These are phyloP conservation scores for Drosophila paracracens DNA, from an alignment of 2,888 invertebrate genomes.

Conservation along the genomic window DNA sequence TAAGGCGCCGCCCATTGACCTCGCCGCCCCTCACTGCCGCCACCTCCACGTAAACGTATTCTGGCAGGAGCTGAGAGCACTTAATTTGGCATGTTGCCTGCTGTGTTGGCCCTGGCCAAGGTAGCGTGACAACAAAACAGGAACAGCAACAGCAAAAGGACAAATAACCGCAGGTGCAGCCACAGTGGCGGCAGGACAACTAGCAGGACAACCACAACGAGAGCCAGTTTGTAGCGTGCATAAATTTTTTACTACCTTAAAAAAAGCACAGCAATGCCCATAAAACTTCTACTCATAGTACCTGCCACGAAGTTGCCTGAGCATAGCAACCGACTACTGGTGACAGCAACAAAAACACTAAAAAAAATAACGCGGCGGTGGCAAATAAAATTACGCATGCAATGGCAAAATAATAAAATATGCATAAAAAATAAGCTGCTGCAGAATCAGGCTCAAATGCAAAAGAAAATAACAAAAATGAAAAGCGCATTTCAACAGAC, in stretches of 20 bases:
- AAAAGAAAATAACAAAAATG: conserved; percentile 34
- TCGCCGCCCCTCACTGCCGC: not conserved
- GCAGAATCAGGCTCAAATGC: conserved; percentile 61
- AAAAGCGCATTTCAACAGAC: conserved; percentile 4
- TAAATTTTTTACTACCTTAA: conserved; percentile 65
- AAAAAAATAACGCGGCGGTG: conserved; percentile 41
- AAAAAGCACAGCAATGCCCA: conserved; percentile 54
- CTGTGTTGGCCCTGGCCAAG: conserved; percentile 46
- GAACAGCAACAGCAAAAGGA: conserved; percentile 21
- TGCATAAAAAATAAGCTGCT: conserved; percentile 77
- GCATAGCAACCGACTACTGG: conserved; percentile 37
- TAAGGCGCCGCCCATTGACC: conserved; percentile 25
- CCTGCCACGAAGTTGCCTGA: conserved; percentile 39
- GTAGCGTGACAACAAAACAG: conserved; percentile 51
- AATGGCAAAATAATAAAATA: conserved; percentile 75
- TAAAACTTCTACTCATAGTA: conserved; percentile 63
- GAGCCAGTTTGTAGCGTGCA: conserved; percentile 61
- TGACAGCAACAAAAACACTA: conserved; percentile 6
- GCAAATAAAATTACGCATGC: conserved; percentile 78
- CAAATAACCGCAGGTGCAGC: conserved; percentile 63
- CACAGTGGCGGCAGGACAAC: conserved; percentile 64
- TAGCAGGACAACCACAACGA: conserved; percentile 58
- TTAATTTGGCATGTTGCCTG: conserved; percentile 76
- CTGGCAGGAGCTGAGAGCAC: conserved; percentile 55
- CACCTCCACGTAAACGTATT: not conserved